Percentiles rank a stretch among this genome's conserved stretches.
Evolutionary conservation across 1,140 invertebrate species (phyloP).

Genomic region (Cyrtorhinus lividipennis): DNA sequence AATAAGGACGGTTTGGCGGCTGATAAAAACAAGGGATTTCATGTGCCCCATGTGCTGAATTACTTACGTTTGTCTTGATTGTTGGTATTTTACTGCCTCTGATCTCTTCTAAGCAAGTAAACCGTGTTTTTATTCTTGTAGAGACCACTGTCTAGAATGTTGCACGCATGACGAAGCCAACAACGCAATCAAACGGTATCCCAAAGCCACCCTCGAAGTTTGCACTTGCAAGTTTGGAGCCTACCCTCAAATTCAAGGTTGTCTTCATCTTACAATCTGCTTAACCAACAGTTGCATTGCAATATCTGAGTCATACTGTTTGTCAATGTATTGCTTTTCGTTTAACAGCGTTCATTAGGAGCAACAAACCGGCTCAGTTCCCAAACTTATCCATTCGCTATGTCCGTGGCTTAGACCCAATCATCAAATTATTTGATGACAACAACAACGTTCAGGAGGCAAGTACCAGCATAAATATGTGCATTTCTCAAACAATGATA

Average conservation of each 20-base stretch:
- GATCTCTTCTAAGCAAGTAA: too few relatives aligned
- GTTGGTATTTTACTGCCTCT: too few relatives aligned
- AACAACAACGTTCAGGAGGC: slow-evolving; percentile 62
- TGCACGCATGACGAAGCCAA: slow-evolving; percentile 48
- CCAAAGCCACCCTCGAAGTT: slow-evolving; percentile 75
- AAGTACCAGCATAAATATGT: slow-evolving; percentile 6
- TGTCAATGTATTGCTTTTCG: too few relatives aligned
- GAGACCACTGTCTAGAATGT: slow-evolving; percentile 58
- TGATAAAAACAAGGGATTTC: not conserved
- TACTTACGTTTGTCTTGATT: too few relatives aligned
- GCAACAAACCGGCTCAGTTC: slow-evolving; percentile 68
- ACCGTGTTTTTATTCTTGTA: too few relatives aligned
- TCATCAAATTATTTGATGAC: slow-evolving; percentile 76
- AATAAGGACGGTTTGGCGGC: too few relatives aligned
- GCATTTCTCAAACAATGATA: not conserved
- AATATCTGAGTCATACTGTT: too few relatives aligned
- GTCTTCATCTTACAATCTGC: not conserved
- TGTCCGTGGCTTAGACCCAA: slow-evolving; percentile 76
- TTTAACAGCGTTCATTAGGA: slow-evolving; percentile 86
- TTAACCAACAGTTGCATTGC: not conserved
- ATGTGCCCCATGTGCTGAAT: too few relatives aligned
- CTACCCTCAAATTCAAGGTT: slow-evolving; percentile 87
- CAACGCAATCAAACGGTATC: slow-evolving; percentile 52
- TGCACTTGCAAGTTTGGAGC: slow-evolving; percentile 91
- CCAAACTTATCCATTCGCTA: slow-evolving; percentile 81